Evolutionary conservation across 2,888 invertebrate species (phyloP).

Genomic region (Tethea ocularis): DNA sequence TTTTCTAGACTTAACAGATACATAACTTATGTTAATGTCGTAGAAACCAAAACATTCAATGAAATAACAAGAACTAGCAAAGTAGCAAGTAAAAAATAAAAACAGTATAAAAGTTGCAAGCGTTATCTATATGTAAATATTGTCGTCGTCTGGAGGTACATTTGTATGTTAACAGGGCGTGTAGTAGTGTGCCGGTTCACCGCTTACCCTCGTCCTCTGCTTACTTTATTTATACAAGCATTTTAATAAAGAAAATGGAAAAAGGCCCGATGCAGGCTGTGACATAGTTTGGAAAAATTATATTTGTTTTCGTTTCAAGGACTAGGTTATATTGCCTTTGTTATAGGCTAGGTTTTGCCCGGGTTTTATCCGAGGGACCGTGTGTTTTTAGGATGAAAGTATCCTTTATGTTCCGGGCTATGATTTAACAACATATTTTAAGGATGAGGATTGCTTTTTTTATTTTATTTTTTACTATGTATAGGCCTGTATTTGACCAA

Average conservation of each 20-base stretch:
- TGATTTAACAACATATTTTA: no score
- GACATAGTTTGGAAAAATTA: no score
- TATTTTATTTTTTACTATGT: no score
- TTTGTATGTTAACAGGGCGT: background rate
- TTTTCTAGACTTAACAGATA: no score
- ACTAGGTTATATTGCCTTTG: no score
- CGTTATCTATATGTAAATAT: background rate
- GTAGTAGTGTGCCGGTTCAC: background rate
- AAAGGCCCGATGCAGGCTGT: background rate
- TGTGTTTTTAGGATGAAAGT: no score
- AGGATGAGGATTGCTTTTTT: no score
- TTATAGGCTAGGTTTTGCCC: no score
- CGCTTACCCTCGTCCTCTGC: background rate
- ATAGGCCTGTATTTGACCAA: no score
- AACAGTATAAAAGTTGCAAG: background rate
- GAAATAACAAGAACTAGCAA: background rate
- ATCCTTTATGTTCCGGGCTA: no score
- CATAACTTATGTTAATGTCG: background rate
- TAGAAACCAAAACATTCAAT: background rate
- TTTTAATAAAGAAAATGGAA: constrained; percentile 4
- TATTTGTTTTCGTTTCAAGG: no score
- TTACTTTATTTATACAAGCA: background rate
- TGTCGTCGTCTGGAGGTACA: background rate
- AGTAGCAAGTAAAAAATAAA: background rate
- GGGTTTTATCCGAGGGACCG: no score